Percentiles rank a stretch among this genome's conserved stretches.
Evolutionary conservation across 2,113 vertebrate species (phyloP).

Genomic region (Gymnobelideus leadbeateri): DNA sequence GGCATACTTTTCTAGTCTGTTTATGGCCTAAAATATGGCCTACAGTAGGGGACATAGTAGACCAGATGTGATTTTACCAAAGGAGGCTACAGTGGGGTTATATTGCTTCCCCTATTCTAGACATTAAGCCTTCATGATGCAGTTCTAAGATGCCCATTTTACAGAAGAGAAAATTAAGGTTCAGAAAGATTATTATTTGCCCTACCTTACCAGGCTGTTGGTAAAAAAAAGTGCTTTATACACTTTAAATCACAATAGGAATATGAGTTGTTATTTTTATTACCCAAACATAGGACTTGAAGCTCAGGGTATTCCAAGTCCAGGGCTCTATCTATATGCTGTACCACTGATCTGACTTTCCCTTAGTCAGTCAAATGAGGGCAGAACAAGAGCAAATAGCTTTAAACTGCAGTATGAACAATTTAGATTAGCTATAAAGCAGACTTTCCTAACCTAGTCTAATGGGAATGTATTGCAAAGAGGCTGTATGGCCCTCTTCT

Average conservation of each 20-base stretch:
- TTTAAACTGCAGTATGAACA: neutral
- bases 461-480: too few species aligned
- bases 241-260: neutral
- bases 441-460: neutral
- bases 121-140: neutral
- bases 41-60: neutral
- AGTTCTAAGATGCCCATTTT: neutral
- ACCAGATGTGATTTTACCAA: neutral
- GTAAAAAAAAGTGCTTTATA: neutral
- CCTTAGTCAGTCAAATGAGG: neutral
- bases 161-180: neutral
- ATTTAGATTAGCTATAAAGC: neutral
- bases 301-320: neutral
- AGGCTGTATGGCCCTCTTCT: too few species aligned
- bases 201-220: neutral
- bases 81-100: neutral
- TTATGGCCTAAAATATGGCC: neutral
- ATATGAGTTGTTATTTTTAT: neutral
- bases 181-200: neutral
- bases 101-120: neutral
- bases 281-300: neutral
- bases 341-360: neutral
- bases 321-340: neutral
- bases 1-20: neutral
- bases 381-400: neutral